Percentiles rank a stretch among this genome's conserved stretches.
These are phyloP conservation scores for Anoplophora glabripennis DNA, from an alignment of 1,140 invertebrate species.

Conservation along the genomic window DNA sequence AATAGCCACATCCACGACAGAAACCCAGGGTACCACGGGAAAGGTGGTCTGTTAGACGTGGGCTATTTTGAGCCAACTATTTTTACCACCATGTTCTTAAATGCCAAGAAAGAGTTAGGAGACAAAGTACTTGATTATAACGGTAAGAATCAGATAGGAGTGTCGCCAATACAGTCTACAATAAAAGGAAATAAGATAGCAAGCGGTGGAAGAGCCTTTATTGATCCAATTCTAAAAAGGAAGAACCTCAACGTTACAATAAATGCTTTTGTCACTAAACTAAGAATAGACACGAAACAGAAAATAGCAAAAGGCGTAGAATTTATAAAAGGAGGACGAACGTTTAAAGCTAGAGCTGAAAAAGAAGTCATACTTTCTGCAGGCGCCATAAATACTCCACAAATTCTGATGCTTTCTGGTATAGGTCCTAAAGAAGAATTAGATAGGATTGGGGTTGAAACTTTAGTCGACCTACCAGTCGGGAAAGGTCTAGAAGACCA, in stretches of 20 bases:
- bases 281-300: slow-evolving; percentile 25
- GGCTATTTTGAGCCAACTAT: slow-evolving; percentile 57
- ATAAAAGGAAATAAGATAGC: slow-evolving; percentile 53
- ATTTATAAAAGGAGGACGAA: slow-evolving; percentile 53
- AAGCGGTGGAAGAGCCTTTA: slow-evolving; percentile 55
- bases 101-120: slow-evolving; percentile 60
- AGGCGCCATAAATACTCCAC: slow-evolving; percentile 51
- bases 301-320: slow-evolving; percentile 59
- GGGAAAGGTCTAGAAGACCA: slow-evolving; percentile 70
- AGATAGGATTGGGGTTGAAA: slow-evolving; percentile 39
- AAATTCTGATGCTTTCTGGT: slow-evolving; percentile 58
- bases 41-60: slow-evolving; percentile 57
- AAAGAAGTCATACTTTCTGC: slow-evolving; percentile 66
- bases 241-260: slow-evolving; percentile 66
- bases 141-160: slow-evolving; percentile 60
- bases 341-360: slow-evolving; percentile 51
- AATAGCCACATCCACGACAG: slow-evolving; percentile 61
- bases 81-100: slow-evolving; percentile 50
- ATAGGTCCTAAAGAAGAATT: slow-evolving; percentile 51
- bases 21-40: slow-evolving; percentile 53
- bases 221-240: slow-evolving; percentile 48
- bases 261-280: slow-evolving; percentile 53
- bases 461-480: slow-evolving; percentile 52
- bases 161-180: slow-evolving; percentile 66
- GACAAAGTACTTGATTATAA: slow-evolving; percentile 59